Evolutionary conservation across 2,888 invertebrate species (phyloP).

Genomic region (Mythimna albipuncta): DNA sequence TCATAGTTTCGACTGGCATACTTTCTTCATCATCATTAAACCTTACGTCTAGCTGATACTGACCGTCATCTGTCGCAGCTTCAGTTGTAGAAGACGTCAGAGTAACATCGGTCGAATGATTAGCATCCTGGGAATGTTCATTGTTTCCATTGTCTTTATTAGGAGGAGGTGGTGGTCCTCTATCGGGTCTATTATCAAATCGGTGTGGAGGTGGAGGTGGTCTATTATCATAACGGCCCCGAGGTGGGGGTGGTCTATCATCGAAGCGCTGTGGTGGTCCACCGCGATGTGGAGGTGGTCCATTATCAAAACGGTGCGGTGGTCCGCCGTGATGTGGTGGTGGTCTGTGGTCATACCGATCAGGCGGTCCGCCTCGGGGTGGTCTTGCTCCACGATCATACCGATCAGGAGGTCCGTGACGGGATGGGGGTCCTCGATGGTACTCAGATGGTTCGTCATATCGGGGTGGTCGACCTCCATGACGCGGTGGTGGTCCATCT

Average conservation of each 20-base stretch:
- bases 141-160: conserved; percentile 13
- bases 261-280: conserved; percentile 28
- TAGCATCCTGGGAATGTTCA: conserved; percentile 15
- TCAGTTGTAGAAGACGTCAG: conserved; percentile 27
- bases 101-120: conserved; percentile 8
- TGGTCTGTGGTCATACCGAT: conserved; percentile 23
- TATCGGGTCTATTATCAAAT: conserved; percentile 20
- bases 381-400: conserved; percentile 38
- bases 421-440: conserved; percentile 17
- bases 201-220: conserved; percentile 29
- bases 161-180: conserved; percentile 16
- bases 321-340: conserved; percentile 22
- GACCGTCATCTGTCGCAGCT: conserved; percentile 22
- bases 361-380: conserved; percentile 17
- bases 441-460: not conserved
- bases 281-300: conserved; percentile 36
- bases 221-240: conserved; percentile 13
- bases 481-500: not conserved
- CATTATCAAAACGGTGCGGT: conserved; percentile 9
- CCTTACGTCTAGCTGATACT: conserved; percentile 54
- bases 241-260: conserved; percentile 22
- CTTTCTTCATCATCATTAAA: conserved; percentile 36
- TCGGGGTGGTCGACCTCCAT: conserved; percentile 33
- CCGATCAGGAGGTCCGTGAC: conserved; percentile 7
- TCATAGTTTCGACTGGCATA: conserved; percentile 1